phyloP scores from a whole-genome alignment of 1,140 invertebrate species.

The Anthonomus grandis region DNA sequence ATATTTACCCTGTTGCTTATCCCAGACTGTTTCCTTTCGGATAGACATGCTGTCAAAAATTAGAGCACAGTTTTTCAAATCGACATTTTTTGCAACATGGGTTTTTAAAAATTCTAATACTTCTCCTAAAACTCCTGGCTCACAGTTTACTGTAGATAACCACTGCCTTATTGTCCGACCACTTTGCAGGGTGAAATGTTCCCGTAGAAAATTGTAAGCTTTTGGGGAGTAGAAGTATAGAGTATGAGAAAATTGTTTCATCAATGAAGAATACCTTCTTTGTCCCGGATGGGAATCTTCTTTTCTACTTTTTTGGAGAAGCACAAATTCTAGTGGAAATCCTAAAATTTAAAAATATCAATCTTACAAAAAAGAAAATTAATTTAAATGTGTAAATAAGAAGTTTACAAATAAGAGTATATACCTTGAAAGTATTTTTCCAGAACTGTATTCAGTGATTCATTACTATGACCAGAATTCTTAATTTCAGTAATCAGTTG shows the following conservation, averaged over 20 bases:
- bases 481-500: slow-evolving; percentile 2
- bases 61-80: slow-evolving; percentile 30
- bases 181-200: slow-evolving; percentile 25
- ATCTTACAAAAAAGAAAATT: not conserved
- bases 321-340: slow-evolving; percentile 25
- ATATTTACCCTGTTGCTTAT: slow-evolving; percentile 27
- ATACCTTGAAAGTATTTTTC: slow-evolving; percentile 13
- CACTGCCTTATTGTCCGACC: slow-evolving; percentile 20
- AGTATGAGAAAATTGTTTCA: slow-evolving; percentile 31
- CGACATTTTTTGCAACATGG: slow-evolving; percentile 1
- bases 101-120: slow-evolving; percentile 21
- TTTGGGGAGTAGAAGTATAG: slow-evolving; percentile 32
- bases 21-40: slow-evolving; percentile 28
- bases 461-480: slow-evolving; percentile 2
- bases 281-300: slow-evolving; percentile 20
- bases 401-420: too few species aligned
- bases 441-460: not conserved
- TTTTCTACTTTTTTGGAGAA: slow-evolving; percentile 23
- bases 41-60: slow-evolving; percentile 39
- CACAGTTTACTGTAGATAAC: slow-evolving; percentile 15
- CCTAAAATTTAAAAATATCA: slow-evolving; percentile 13
- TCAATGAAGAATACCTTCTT: slow-evolving; percentile 24
- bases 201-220: slow-evolving; percentile 30
- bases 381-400: too few species aligned
- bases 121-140: slow-evolving; percentile 18